These are phyloP conservation scores for Patiria pectinifera DNA, from an alignment of 53 echinoderm and acorn worm genomes.

Conservation along the genomic window DNA sequence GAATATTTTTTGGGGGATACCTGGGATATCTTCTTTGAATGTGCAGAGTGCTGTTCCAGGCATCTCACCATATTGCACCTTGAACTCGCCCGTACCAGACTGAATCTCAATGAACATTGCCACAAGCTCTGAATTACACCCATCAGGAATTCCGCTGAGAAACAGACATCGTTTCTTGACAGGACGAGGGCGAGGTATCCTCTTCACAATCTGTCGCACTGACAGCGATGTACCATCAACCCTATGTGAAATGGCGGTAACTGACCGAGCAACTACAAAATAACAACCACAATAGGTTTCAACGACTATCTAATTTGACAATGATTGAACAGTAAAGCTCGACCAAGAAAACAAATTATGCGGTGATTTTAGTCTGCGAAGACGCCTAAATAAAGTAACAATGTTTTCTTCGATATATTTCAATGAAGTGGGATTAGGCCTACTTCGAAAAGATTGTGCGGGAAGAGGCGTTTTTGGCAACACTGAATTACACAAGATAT, in stretches of 20 bases:
- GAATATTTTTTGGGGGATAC: too few species aligned
- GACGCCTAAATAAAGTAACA: too few species aligned
- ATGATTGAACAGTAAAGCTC: neutral
- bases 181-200: slow-evolving; percentile 45
- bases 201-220: slow-evolving; percentile 35
- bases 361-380: too few species aligned
- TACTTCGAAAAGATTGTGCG: too few species aligned
- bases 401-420: too few species aligned
- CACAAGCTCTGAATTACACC: slow-evolving; percentile 19
- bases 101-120: slow-evolving; percentile 34
- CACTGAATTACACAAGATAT: too few species aligned
- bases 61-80: slow-evolving; percentile 42
- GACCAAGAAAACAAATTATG: too few species aligned
- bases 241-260: neutral
- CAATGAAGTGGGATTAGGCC: too few species aligned
- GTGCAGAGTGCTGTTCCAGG: slow-evolving; percentile 55
- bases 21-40: slow-evolving; percentile 37
- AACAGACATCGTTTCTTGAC: slow-evolving; percentile 41
- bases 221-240: neutral
- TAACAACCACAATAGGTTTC: neutral
- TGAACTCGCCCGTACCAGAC: slow-evolving; percentile 36
- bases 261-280: neutral
- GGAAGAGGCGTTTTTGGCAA: too few species aligned
- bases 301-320: neutral
- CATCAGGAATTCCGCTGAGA: slow-evolving; percentile 57